Percentiles rank a stretch among this genome's conserved stretches.
These are phyloP conservation scores for Epizoanthus rinbou DNA, from an alignment of 92 coral and sea anemone genomes.

Conservation along the genomic window DNA sequence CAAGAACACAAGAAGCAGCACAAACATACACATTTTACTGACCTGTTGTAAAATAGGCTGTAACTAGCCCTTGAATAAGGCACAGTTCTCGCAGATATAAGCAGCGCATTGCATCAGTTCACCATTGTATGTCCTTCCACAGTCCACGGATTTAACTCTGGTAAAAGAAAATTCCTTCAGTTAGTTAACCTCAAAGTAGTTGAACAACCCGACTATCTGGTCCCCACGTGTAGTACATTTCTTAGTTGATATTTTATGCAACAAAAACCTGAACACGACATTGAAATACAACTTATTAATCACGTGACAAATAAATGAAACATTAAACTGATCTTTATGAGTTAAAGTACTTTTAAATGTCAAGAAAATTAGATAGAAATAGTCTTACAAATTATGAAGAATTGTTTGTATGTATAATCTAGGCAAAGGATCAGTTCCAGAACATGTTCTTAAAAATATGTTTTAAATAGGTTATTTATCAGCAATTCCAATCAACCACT, in stretches of 20 bases:
- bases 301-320: neutral
- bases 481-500: too few relatives aligned
- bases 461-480: too few relatives aligned
- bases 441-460: too few relatives aligned
- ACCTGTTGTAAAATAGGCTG: neutral
- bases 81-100: neutral
- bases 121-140: slow-evolving; percentile 1
- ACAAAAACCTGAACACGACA: neutral
- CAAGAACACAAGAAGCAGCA: neutral
- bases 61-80: neutral
- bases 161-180: neutral
- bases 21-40: neutral
- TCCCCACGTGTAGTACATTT: neutral
- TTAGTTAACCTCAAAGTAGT: neutral
- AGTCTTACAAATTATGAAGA: too few relatives aligned
- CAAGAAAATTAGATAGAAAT: neutral
- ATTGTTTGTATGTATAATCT: too few relatives aligned
- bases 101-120: slow-evolving; percentile 9
- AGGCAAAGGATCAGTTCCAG: too few relatives aligned
- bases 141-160: neutral
- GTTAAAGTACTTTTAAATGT: neutral
- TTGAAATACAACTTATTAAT: neutral
- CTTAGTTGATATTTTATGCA: slow-evolving; percentile 8
- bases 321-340: slow-evolving; percentile 3
- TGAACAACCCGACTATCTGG: neutral